Conservation (phyloP, 2,113 vertebrate species). For the Grallaria varia region DNA sequence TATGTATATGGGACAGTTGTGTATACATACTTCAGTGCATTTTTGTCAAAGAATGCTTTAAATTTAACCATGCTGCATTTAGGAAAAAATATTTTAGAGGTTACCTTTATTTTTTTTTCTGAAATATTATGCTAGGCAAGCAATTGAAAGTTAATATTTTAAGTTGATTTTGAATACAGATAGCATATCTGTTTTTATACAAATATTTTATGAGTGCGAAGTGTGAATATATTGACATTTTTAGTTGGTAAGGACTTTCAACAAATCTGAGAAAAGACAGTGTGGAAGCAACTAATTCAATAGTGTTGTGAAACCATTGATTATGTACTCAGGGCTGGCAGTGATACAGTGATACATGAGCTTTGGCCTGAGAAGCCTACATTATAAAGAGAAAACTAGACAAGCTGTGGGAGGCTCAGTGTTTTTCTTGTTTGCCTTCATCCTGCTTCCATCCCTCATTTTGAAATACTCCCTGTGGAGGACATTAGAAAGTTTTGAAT, state of each 20-base stretch:
- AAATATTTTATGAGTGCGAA: background rate
- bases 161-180: background rate
- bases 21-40: background rate
- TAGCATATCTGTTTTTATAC: background rate
- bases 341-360: background rate
- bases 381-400: background rate
- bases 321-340: background rate
- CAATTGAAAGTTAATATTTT: background rate
- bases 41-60: background rate
- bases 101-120: background rate
- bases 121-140: background rate
- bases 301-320: background rate
- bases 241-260: background rate
- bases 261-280: background rate
- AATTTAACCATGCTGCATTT: background rate
- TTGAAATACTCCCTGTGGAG: background rate
- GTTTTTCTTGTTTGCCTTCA: slow-evolving; percentile 25
- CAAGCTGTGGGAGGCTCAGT: background rate
- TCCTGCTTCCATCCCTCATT: background rate
- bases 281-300: background rate
- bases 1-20: background rate
- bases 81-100: background rate
- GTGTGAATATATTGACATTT: background rate
- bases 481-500: slow-evolving; percentile 14
- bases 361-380: background rate